Evolutionary conservation across 2,888 invertebrate species (phyloP), one percentile per base, ranked within the genome.

Genomic region (Hipparchia semele): DNA sequence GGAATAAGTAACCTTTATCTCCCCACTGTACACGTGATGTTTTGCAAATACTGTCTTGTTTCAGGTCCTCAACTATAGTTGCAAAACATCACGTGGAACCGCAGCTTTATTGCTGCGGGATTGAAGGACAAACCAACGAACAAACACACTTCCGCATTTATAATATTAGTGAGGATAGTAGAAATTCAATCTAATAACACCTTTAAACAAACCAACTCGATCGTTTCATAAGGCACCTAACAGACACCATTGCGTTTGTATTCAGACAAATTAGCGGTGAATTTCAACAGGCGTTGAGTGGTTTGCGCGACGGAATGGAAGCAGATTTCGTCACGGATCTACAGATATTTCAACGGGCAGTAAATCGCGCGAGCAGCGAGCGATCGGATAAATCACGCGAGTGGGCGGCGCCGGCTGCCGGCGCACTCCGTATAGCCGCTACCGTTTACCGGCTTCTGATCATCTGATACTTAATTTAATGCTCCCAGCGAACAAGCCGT

Each of bases 391-490:
- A 93, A 92, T 92, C 91, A 91, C 89, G 80, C 73, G 78, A 82
- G 92, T 91, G 92, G 92, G 92, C 89, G 91, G 76, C 66, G 86
- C 83, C 78, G 79, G 84, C 86, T 84, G 82, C 86, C 82, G 86
- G 83, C 86, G 81, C 83, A 83, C 83, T 83, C 83, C 84, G 75
- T 84, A 88, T 89, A 89, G 89, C 91, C 84, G 93, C 93, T 93
- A 93, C 93, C 91, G 93, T 92, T 92, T 91, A 89, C 92, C 86
- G 90, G 89, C 87, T 87, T 83, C 87, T 86, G 92, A 92, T 91
- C 92, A 90, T 90, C 91, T 23, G 58, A 92, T 92, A 91, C 87
- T 87, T 91, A 92, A 92, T 91, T 91, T 92, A 92, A 88, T 88
- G 84, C 87, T 86, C 82, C 84, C 82, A 84, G 85, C 83, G 73